phyloP scores from a whole-genome alignment of 1,140 invertebrate species.

The Bombus consobrinus region DNA sequence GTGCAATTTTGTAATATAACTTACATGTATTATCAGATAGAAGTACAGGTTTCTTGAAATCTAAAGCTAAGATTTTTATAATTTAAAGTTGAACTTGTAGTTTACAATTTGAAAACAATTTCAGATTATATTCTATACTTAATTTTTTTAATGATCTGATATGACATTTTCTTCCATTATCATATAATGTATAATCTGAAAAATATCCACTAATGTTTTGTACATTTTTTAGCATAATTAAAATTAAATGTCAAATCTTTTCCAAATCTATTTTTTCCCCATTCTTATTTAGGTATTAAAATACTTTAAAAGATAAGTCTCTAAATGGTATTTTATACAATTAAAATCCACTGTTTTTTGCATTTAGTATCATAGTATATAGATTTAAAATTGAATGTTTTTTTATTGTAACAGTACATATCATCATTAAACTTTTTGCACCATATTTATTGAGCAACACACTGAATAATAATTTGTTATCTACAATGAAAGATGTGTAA shows the following conservation, averaged over 20 bases:
- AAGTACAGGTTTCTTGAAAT: conserved; percentile 20
- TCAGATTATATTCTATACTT: conserved; percentile 36
- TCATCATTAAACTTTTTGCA: conserved; percentile 59
- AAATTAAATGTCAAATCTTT: neutral
- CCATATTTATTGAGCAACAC: conserved; percentile 65
- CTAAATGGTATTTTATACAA: conserved; percentile 64
- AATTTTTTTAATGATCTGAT: conserved; percentile 59
- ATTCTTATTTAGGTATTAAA: neutral
- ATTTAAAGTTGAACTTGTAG: conserved; percentile 42
- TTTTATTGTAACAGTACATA: conserved; percentile 57
- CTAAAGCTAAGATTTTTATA: conserved; percentile 65
- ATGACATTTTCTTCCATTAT: conserved; percentile 3
- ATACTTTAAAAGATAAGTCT: conserved; percentile 46
- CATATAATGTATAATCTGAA: neutral
- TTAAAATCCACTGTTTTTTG: conserved; percentile 67
- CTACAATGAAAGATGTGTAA: conserved; percentile 42
- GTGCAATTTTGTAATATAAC: conserved; percentile 1
- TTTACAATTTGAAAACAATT: conserved; percentile 58
- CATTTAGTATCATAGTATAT: conserved; percentile 63
- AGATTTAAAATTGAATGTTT: conserved; percentile 44
- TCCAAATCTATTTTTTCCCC: too few species aligned
- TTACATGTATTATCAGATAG: conserved; percentile 46
- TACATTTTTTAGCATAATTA: conserved; percentile 45
- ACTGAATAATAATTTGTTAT: conserved; percentile 64
- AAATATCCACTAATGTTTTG: conserved; percentile 22